phyloP scores from a whole-genome alignment of 2,113 vertebrate species.

The Sylvilagus bachmani region DNA sequence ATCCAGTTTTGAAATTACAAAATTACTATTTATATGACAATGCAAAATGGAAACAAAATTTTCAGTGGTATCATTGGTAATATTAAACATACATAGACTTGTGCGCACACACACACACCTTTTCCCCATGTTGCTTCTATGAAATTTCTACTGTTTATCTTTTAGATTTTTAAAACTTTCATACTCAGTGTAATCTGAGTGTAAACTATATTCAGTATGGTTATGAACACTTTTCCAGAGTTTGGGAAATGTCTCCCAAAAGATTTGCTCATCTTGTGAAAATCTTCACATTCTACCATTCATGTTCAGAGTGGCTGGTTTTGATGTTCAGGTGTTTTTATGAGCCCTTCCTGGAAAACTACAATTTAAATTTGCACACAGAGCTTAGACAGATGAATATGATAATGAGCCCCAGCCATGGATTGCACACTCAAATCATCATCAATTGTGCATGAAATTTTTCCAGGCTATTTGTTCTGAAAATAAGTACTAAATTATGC shows the following conservation, averaged over 20 bases:
- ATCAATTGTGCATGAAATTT: slow-evolving; percentile 88
- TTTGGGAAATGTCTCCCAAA: slow-evolving; percentile 1
- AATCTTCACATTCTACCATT: not conserved
- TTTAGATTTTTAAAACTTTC: not conserved
- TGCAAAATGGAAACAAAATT: not conserved
- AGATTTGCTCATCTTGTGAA: not conserved
- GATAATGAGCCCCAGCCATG: slow-evolving; percentile 81
- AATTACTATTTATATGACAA: not conserved
- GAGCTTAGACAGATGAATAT: slow-evolving; percentile 82
- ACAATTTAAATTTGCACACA: slow-evolving; percentile 84
- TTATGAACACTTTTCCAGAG: not conserved
- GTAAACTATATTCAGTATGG: not conserved
- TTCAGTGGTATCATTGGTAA: not conserved
- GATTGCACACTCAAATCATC: slow-evolving; percentile 87
- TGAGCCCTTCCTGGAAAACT: slow-evolving; percentile 69
- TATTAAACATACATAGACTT: not conserved
- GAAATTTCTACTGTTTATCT: not conserved
- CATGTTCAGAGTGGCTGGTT: slow-evolving; percentile 8
- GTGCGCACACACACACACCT: not conserved
- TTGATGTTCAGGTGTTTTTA: slow-evolving; percentile 59
- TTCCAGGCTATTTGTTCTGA: slow-evolving; percentile 89
- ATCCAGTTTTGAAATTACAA: not conserved
- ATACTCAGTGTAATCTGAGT: not conserved
- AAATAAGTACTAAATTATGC: slow-evolving; percentile 88
- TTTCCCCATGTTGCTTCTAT: not conserved